Evolutionary conservation across 53 echinoderm and acorn worm species (phyloP).

Genomic region (Apostichopus leukothele): DNA sequence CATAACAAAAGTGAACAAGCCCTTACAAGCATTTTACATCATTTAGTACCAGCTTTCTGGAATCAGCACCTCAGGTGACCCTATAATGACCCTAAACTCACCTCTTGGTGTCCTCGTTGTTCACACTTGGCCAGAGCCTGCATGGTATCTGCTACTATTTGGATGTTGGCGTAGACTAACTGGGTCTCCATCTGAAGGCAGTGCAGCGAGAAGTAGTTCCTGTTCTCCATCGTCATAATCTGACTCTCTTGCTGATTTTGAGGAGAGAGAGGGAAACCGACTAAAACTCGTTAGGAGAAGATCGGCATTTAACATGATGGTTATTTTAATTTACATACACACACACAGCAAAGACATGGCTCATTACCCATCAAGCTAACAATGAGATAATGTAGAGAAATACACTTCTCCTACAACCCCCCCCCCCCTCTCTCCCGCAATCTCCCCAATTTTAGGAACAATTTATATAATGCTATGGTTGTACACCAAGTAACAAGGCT

Average conservation of each 20-base stretch:
- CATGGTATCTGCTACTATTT: slow-evolving; percentile 81
- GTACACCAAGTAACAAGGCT: too few relatives aligned
- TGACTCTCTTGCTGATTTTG: slow-evolving; percentile 89
- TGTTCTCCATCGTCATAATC: slow-evolving; percentile 98
- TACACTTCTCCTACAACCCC: too few relatives aligned
- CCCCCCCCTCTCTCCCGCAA: too few relatives aligned
- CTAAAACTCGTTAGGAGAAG: neutral
- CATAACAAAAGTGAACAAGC: too few relatives aligned
- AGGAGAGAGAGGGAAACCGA: neutral
- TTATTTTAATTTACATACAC: neutral
- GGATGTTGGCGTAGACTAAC: slow-evolving; percentile 95
- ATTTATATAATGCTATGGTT: too few relatives aligned
- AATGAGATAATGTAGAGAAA: too few relatives aligned
- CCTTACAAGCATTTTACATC: too few relatives aligned
- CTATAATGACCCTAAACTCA: slow-evolving; percentile 18
- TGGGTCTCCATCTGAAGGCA: slow-evolving; percentile 99
- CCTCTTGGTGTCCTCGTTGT: slow-evolving; percentile 86
- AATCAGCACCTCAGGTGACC: too few relatives aligned
- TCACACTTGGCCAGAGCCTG: slow-evolving; percentile 82
- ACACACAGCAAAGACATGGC: neutral
- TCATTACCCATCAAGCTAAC: too few relatives aligned
- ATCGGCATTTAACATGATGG: neutral
- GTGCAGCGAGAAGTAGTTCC: slow-evolving; percentile 95
- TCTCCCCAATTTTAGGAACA: too few relatives aligned
- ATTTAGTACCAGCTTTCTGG: too few relatives aligned